Percentiles rank a stretch among this genome's conserved stretches.
These are phyloP conservation scores for Neolamprologus sp. DNA, from an alignment of 2,113 vertebrate species.

Conservation along the genomic window DNA sequence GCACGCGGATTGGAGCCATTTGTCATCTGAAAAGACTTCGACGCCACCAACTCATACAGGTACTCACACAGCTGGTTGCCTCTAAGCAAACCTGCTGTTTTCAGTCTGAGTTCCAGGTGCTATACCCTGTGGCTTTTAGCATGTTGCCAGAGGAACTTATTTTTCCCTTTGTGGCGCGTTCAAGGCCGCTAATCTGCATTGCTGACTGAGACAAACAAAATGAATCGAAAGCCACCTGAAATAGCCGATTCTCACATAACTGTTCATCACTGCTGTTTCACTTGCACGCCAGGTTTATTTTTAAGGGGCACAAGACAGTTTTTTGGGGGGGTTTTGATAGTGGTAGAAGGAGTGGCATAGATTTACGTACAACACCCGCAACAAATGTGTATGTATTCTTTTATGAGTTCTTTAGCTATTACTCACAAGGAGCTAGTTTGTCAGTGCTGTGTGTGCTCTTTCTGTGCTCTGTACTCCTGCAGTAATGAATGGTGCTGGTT, in stretches of 20 bases:
- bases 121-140: not conserved
- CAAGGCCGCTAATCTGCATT: conserved; percentile 33
- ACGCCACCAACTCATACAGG: not conserved
- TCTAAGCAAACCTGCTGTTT: not conserved
- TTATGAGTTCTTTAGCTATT: conserved; percentile 72
- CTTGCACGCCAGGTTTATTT: conserved; percentile 39
- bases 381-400: conserved; percentile 67
- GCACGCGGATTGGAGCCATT: not conserved
- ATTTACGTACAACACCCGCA: conserved; percentile 55
- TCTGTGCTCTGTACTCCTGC: conserved; percentile 54
- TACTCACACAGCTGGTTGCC: conserved; percentile 12
- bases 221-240: conserved; percentile 19
- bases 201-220: conserved; percentile 20
- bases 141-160: not conserved
- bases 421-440: conserved; percentile 69
- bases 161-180: not conserved
- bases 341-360: conserved; percentile 52
- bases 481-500: conserved; percentile 71
- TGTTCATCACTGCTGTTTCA: conserved; percentile 8
- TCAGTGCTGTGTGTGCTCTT: conserved; percentile 73
- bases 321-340: conserved; percentile 4
- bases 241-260: conserved; percentile 39
- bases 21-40: not conserved
- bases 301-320: conserved; percentile 28
- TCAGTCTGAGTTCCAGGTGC: not conserved